These are phyloP conservation scores for Neoaliturus tenellus DNA, from an alignment of 2,888 invertebrate genomes.

Conservation along the genomic window DNA sequence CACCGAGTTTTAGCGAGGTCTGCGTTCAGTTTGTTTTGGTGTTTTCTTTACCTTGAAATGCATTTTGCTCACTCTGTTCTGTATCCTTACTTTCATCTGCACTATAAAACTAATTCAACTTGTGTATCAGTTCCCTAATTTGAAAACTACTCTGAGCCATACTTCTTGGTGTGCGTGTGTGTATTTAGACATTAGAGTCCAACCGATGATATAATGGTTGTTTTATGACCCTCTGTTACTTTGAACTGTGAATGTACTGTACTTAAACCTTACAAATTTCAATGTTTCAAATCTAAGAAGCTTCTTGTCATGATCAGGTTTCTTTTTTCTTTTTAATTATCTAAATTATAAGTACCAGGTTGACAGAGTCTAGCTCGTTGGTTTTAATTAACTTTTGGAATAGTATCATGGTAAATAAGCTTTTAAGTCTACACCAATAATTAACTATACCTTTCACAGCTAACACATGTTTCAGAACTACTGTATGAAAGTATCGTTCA, in stretches of 20 bases:
- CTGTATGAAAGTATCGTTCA: too few species aligned
- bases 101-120: neutral
- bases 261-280: neutral
- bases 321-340: too few species aligned
- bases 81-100: neutral
- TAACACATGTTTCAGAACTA: too few species aligned
- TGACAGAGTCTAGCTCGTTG: too few species aligned
- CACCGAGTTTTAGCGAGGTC: constrained; percentile 64
- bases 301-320: too few species aligned
- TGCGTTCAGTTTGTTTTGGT: constrained; percentile 32
- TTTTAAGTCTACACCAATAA: too few species aligned
- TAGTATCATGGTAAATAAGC: too few species aligned
- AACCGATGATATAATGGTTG: neutral
- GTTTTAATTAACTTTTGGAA: too few species aligned
- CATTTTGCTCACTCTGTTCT: constrained; percentile 11
- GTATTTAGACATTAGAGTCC: neutral
- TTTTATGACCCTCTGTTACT: neutral
- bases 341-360: too few species aligned
- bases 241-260: neutral
- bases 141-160: neutral
- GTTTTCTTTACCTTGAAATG: constrained; percentile 33
- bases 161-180: neutral
- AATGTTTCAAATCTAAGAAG: neutral
- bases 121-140: neutral
- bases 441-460: too few species aligned